Percentiles rank a stretch among this genome's conserved stretches.
Evolutionary conservation across 2,888 invertebrate genomes (phyloP).

Genomic region (Lithophane leautieri): DNA sequence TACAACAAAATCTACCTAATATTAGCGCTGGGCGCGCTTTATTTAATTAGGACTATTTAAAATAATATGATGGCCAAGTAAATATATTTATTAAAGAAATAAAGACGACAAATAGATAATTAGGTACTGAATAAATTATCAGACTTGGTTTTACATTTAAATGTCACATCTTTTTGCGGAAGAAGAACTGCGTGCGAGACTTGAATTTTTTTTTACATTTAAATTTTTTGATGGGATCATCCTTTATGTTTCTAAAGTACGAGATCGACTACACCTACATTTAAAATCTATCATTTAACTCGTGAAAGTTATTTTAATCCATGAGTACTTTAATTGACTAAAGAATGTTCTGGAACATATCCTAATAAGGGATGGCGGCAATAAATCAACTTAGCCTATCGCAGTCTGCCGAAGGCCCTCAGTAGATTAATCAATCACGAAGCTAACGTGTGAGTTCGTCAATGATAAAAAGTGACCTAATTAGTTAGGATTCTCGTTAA

Average conservation of each 20-base stretch:
- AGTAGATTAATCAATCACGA: conserved; percentile 48
- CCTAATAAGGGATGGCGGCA: not conserved
- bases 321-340: conserved; percentile 5
- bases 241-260: not conserved
- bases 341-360: conserved; percentile 12
- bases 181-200: too few species aligned
- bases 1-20: too few species aligned
- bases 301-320: not conserved
- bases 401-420: conserved; percentile 25
- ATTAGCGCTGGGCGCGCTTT: too few species aligned
- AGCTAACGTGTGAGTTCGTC: conserved; percentile 7
- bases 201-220: too few species aligned
- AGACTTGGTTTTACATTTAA: too few species aligned
- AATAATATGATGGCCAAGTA: too few species aligned
- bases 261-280: not conserved
- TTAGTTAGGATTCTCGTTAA: conserved; percentile 21
- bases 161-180: too few species aligned
- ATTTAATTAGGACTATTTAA: too few species aligned
- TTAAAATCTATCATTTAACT: not conserved
- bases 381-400: conserved; percentile 43
- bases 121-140: too few species aligned
- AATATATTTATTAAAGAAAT: too few species aligned
- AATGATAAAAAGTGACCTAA: conserved; percentile 47
- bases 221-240: too few species aligned
- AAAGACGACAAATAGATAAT: too few species aligned